phyloP scores from a whole-genome alignment of 2,113 vertebrate genomes.

The Scophthalmus maximus region DNA sequence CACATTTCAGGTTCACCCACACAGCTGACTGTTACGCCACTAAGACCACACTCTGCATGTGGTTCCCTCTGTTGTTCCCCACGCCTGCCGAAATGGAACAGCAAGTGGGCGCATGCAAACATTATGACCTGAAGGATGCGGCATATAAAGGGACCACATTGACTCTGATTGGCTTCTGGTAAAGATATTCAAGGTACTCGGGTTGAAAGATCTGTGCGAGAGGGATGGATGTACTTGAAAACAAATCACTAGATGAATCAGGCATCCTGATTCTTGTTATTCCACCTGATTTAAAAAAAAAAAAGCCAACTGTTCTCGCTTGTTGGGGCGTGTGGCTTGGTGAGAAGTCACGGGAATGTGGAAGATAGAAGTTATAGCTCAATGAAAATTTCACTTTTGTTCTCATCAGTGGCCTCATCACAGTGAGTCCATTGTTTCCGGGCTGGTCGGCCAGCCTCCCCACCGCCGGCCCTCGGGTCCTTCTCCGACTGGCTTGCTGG shows the following conservation, averaged over 20 bases:
- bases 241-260: not conserved
- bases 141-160: conserved; percentile 55
- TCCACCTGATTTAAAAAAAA: not conserved
- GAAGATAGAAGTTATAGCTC: not conserved
- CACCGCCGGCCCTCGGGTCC: conserved; percentile 10
- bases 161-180: conserved; percentile 44
- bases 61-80: conserved; percentile 18
- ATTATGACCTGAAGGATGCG: conserved; percentile 57
- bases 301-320: not conserved
- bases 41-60: not conserved
- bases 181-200: conserved; percentile 31
- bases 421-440: conserved; percentile 42
- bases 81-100: conserved; percentile 14
- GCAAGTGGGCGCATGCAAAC: conserved; percentile 60
- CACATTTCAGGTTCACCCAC: not conserved
- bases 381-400: conserved; percentile 12
- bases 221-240: not conserved
- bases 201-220: not conserved
- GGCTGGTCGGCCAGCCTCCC: conserved; percentile 12
- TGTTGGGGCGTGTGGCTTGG: not conserved
- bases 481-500: conserved; percentile 1
- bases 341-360: conserved; percentile 10
- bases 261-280: not conserved
- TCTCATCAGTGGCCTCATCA: conserved; percentile 22
- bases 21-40: not conserved